phyloP scores from a whole-genome alignment of 1,140 invertebrate species.

The Antheraea pernyi region DNA sequence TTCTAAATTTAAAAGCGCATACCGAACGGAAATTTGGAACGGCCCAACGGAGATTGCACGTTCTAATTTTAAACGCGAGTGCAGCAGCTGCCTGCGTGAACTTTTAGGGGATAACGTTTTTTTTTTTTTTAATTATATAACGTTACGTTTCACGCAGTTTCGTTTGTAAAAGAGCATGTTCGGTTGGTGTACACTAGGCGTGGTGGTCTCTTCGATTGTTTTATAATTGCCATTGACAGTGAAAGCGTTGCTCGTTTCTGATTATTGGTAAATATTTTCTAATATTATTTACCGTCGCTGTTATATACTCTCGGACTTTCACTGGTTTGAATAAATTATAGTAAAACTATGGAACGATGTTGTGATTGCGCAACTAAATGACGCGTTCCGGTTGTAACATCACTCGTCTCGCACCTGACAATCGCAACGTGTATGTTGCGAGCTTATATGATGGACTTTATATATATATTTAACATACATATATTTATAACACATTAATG shows the following conservation, averaged over 20 bases:
- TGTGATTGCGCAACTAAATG: constrained; percentile 10
- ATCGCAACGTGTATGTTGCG: background rate
- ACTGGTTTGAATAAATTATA: constrained; percentile 25
- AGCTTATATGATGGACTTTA: background rate
- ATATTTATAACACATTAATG: too few species aligned
- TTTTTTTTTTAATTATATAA: constrained; percentile 23
- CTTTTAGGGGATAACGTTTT: constrained; percentile 55
- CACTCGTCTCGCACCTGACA: background rate
- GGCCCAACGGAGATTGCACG: constrained; percentile 62
- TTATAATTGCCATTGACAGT: constrained; percentile 48
- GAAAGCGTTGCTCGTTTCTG: constrained; percentile 35
- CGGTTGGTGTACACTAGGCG: constrained; percentile 26
- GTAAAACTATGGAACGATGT: constrained; percentile 8
- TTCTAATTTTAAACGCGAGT: constrained; percentile 51
- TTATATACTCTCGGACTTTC: constrained; percentile 25
- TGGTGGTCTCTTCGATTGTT: constrained; percentile 24
- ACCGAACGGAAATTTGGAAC: constrained; percentile 69
- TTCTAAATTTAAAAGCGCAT: constrained; percentile 65
- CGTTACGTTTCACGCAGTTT: constrained; percentile 20
- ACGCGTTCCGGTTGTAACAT: background rate
- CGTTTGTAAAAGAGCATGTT: background rate
- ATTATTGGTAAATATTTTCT: constrained; percentile 37
- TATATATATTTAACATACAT: too few species aligned
- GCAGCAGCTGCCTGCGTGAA: constrained; percentile 67
- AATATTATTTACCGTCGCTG: constrained; percentile 25